These are phyloP conservation scores for Apogon hyalosoma DNA, from an alignment of 2,797 vertebrate genomes.

Conservation along the genomic window DNA sequence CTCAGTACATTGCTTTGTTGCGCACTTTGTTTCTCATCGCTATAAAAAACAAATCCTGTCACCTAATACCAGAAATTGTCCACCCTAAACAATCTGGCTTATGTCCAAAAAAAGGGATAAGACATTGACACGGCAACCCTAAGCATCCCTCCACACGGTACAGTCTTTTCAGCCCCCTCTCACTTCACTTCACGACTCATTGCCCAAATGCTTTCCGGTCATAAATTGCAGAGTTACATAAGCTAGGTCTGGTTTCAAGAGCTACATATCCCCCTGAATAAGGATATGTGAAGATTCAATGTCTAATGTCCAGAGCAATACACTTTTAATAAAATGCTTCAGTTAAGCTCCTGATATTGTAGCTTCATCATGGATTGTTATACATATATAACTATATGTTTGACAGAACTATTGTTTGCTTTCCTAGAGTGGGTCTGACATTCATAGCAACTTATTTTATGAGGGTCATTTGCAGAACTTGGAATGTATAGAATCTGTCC, in stretches of 20 bases:
- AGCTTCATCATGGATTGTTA: not conserved
- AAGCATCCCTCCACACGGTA: constrained; percentile 34
- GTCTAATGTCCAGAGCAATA: not conserved
- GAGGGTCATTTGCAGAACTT: constrained; percentile 5
- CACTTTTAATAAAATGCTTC: constrained; percentile 2
- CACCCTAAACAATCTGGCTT: constrained; percentile 23
- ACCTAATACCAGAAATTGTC: constrained; percentile 14
- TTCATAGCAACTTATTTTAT: not conserved
- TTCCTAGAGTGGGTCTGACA: not conserved
- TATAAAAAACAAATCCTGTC: constrained; percentile 7
- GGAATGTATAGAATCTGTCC: constrained; percentile 1
- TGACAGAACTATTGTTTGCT: not conserved
- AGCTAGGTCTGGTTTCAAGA: constrained; percentile 32
- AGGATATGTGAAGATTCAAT: constrained; percentile 10
- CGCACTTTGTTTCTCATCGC: not conserved
- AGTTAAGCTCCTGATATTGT: not conserved
- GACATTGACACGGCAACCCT: constrained; percentile 23
- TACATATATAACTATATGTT: not conserved
- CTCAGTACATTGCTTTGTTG: not conserved
- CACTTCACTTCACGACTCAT: constrained; percentile 23
- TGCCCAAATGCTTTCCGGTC: constrained; percentile 40
- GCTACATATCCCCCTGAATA: constrained; percentile 4
- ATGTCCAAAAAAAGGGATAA: constrained; percentile 23
- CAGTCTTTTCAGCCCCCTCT: constrained; percentile 14
- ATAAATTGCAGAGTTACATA: constrained; percentile 31